Evolutionary conservation across 2,797 vertebrate genomes (phyloP).

Genomic region (Sebastes kiyomatsui): DNA sequence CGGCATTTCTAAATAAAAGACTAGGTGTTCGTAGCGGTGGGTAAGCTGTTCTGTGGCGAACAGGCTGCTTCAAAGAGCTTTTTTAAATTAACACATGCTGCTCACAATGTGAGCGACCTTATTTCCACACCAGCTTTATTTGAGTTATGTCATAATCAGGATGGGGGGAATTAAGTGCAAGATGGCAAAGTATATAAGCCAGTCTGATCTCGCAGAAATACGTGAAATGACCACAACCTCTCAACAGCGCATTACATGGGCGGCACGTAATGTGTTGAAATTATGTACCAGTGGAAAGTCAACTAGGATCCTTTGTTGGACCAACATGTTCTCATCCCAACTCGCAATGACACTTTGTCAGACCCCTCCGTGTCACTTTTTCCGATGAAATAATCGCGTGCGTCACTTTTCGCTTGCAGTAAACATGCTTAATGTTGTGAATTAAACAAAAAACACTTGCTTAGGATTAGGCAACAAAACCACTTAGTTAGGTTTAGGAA

Average conservation of each 20-base stretch:
- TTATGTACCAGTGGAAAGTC: neutral
- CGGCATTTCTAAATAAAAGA: constrained; percentile 17
- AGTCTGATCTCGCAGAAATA: neutral
- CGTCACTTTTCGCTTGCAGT: no score
- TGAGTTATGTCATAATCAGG: neutral
- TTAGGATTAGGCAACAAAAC: no score
- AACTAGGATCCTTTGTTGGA: neutral
- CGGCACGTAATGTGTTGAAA: neutral
- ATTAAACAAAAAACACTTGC: no score
- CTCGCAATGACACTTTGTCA: no score
- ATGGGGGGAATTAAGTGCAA: neutral
- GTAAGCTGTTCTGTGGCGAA: neutral
- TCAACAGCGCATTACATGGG: neutral
- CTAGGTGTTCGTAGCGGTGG: neutral
- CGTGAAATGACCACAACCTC: neutral
- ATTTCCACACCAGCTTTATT: neutral
- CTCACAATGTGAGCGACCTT: neutral
- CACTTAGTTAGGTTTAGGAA: no score
- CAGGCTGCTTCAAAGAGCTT: neutral
- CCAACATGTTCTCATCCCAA: no score
- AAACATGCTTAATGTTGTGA: no score
- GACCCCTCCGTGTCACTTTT: no score
- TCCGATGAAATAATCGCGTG: no score
- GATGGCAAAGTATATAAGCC: neutral
- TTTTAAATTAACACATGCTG: neutral